Base-by-base conservation (phyloP, 2,888 invertebrate species). In the Sthenelais limicola region DNA sequence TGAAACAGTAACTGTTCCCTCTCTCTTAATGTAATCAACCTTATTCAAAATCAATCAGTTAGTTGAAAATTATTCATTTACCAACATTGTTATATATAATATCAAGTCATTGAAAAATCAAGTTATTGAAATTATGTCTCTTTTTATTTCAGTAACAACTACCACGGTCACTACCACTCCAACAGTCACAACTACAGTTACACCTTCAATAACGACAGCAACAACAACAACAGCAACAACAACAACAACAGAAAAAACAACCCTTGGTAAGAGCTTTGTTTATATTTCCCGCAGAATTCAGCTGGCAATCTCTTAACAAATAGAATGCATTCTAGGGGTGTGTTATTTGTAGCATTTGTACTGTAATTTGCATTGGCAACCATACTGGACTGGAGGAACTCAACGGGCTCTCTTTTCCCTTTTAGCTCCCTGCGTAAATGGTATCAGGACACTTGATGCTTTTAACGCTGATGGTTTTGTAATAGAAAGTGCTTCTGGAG, bases 81-180 rank as follows among this genome's bases (percentile, higher is more conserved):
- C n/a, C n/a, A n/a, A n/a, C n/a, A n/a, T n/a, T n/a, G n/a, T n/a
- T n/a, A n/a, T n/a, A n/a, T n/a, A n/a, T n/a, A n/a, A n/a, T n/a
- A n/a, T n/a, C n/a, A n/a, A n/a, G n/a, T n/a, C n/a, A n/a, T n/a
- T n/a, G n/a, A n/a, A n/a, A n/a, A n/a, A n/a, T n/a, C n/a, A 18
- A 43, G 18, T 5, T 51, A 12, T n/a, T 51, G 5, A 21, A 12
- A 5, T 51, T 5, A 51, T 21, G 5, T 51, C 24, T 51, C 51
- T 51, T 51, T 7, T 5, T 51, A 56, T 32, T 56, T 3, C 56
- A 38, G 38, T 24, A 9, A 62, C 62, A 35, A 38, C 38, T 4
- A 62, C 62, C 35, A 62, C 62, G 24, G 21, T 24, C 5, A 4
- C 62, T 2, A 35, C 62, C 35, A 62, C 62, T 26, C 35, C 62